Conservation (phyloP, 2,888 invertebrate genomes). For the Drosophila merina region DNA sequence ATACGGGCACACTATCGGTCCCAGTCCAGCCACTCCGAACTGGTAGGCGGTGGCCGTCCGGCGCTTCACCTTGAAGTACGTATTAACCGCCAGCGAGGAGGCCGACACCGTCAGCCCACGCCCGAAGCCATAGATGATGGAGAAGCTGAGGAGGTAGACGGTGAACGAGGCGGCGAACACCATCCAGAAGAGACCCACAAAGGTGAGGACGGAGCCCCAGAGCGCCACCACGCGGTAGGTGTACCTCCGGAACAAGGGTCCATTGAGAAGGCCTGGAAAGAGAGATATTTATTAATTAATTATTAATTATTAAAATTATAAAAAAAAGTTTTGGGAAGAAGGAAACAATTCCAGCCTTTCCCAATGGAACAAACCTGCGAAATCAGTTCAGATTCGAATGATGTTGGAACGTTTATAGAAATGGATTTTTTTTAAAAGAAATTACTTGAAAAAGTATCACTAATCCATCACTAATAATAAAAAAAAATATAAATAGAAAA, state of each 20-base stretch:
- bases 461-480: too few species aligned
- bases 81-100: constrained; percentile 89
- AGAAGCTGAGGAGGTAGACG: constrained; percentile 85
- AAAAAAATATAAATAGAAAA: too few species aligned
- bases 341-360: too few species aligned
- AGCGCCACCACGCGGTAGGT: constrained; percentile 88
- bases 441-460: too few species aligned
- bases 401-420: too few species aligned
- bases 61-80: constrained; percentile 89
- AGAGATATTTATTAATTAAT: too few species aligned
- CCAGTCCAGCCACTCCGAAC: constrained; percentile 89
- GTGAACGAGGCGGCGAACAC: constrained; percentile 87
- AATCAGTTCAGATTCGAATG: too few species aligned
- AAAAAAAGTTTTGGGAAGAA: neutral
- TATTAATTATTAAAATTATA: neutral
- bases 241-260: constrained; percentile 88
- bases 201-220: constrained; percentile 86
- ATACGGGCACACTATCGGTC: constrained; percentile 90
- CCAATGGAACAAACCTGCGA: too few species aligned
- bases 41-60: constrained; percentile 89
- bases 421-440: too few species aligned
- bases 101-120: constrained; percentile 88
- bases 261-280: constrained; percentile 86
- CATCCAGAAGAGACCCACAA: constrained; percentile 86
- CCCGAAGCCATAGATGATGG: constrained; percentile 83